Percentiles rank a stretch among this genome's conserved stretches.
Conservation (phyloP, 2,113 vertebrate species). For the Dendropsophus ebraccatus region DNA sequence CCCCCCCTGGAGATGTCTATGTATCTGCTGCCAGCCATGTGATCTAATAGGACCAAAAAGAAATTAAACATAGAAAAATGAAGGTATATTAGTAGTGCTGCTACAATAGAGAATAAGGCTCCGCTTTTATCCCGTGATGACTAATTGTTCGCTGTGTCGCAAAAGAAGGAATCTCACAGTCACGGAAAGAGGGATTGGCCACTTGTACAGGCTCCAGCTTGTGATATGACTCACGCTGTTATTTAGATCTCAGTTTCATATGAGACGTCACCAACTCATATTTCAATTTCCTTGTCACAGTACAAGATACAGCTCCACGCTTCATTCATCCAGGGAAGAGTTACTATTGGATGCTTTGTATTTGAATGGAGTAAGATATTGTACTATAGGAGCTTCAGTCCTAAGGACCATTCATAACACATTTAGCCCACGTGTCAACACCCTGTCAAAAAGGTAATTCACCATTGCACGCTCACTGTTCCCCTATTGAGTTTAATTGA, state of each 20-base stretch:
- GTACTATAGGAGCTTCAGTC: too few species aligned
- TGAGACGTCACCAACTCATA: background rate
- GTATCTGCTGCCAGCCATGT: too few species aligned
- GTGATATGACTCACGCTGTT: constrained; percentile 23
- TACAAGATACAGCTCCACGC: background rate
- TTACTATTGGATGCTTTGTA: background rate
- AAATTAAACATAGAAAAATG: too few species aligned
- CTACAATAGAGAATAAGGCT: background rate
- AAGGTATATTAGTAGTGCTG: background rate
- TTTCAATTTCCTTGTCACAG: background rate
- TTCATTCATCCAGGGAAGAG: background rate
- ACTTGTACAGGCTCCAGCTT: background rate
- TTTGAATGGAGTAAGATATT: too few species aligned
- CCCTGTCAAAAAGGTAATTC: too few species aligned
- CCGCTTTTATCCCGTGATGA: background rate
- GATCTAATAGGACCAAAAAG: too few species aligned
- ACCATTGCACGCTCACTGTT: too few species aligned
- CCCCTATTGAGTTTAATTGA: too few species aligned
- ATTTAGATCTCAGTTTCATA: constrained; percentile 6
- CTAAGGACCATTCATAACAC: too few species aligned
- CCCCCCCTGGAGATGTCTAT: too few species aligned
- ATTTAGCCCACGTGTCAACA: too few species aligned
- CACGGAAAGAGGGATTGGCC: constrained; percentile 13
- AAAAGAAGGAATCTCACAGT: background rate
- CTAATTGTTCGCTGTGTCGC: background rate